Percentiles rank a stretch among this genome's conserved stretches.
These are phyloP conservation scores for Beris chalybata DNA, from an alignment of 2,888 invertebrate genomes.

Conservation along the genomic window DNA sequence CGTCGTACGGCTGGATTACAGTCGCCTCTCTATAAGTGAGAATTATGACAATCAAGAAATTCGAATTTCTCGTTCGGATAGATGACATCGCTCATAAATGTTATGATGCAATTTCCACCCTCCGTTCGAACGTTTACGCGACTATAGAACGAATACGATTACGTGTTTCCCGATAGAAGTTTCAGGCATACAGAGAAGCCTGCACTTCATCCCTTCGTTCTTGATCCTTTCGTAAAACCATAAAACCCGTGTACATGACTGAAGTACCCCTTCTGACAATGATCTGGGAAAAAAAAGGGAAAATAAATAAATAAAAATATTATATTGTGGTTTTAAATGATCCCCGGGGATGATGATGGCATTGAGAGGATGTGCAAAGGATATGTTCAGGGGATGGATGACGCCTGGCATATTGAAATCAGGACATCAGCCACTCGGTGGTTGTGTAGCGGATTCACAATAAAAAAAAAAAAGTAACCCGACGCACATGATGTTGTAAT, in stretches of 20 bases:
- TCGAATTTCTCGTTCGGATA: slow-evolving; percentile 13
- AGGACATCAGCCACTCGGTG: slow-evolving; percentile 29
- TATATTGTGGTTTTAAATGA: slow-evolving; percentile 39
- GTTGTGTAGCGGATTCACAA: slow-evolving; percentile 26
- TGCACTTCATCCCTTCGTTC: slow-evolving; percentile 5
- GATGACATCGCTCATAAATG: slow-evolving; percentile 35
- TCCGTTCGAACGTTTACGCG: slow-evolving; percentile 9
- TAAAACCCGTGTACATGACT: slow-evolving; percentile 37
- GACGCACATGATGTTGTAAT: slow-evolving; percentile 29
- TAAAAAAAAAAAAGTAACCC: slow-evolving; percentile 22
- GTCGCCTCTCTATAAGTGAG: slow-evolving; percentile 2
- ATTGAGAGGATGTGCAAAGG: slow-evolving; percentile 8
- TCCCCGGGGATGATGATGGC: slow-evolving; percentile 19
- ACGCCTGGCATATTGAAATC: slow-evolving; percentile 39
- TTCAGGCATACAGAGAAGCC: no score
- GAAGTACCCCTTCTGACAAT: slow-evolving; percentile 31
- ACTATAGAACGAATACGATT: slow-evolving; percentile 24
- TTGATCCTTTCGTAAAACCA: slow-evolving; percentile 39
- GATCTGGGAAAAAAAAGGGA: slow-evolving; percentile 38
- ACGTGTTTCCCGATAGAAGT: background rate
- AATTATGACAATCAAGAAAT: slow-evolving; percentile 30
- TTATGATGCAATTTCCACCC: slow-evolving; percentile 41
- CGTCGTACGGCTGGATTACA: no score
- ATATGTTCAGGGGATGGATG: slow-evolving; percentile 29
- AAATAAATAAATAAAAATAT: slow-evolving; percentile 40